phyloP scores from a whole-genome alignment of 2,113 vertebrate species.

The Haemorhous mexicanus region DNA sequence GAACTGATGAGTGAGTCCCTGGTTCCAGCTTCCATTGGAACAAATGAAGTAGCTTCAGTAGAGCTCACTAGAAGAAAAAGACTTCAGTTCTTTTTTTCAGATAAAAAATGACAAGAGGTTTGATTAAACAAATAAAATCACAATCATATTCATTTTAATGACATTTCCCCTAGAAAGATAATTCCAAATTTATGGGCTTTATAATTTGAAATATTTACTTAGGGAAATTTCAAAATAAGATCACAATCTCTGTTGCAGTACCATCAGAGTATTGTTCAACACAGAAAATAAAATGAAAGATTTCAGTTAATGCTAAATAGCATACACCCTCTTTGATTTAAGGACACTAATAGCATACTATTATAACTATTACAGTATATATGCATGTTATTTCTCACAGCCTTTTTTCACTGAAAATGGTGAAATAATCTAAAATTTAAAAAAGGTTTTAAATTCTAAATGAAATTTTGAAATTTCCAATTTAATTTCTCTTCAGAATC shows the following conservation, averaged over 20 bases:
- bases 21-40: neutral
- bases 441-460: neutral
- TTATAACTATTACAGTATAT: neutral
- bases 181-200: neutral
- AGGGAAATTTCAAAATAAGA: conserved; percentile 1
- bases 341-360: neutral
- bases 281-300: neutral
- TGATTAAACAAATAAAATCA: conserved; percentile 41
- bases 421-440: neutral
- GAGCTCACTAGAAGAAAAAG: neutral
- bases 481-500: neutral
- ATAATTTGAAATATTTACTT: conserved; percentile 22
- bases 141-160: conserved; percentile 4
- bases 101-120: neutral
- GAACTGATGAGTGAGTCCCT: neutral
- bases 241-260: neutral
- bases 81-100: neutral
- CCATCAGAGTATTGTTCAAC: neutral
- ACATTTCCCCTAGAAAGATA: neutral
- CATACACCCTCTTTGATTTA: neutral
- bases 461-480: neutral
- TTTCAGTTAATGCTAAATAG: neutral
- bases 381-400: neutral
- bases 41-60: neutral
- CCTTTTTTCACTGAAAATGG: neutral